Evolutionary conservation across 92 coral and sea anemone genomes (phyloP).

Genomic region (Palythoa caribaeorum): DNA sequence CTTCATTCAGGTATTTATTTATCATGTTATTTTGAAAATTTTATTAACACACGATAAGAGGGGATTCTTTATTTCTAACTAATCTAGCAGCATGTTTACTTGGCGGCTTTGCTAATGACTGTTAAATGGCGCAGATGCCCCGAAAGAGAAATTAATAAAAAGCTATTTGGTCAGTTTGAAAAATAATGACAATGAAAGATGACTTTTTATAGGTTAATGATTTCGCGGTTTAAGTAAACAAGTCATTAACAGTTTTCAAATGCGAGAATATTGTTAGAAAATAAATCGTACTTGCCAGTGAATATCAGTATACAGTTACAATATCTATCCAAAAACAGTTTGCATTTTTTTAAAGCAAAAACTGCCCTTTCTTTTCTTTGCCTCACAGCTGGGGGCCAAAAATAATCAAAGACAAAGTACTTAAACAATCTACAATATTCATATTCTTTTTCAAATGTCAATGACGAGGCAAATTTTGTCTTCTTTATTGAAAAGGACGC

Average conservation of each 20-base stretch:
- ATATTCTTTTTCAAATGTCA: background rate
- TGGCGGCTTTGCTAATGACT: constrained; percentile 39
- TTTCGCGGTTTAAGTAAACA: constrained; percentile 18
- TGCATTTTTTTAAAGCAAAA: background rate
- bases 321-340: background rate
- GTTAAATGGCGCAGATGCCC: constrained; percentile 49
- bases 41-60: constrained; percentile 38
- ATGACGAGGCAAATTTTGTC: background rate
- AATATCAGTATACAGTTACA: background rate
- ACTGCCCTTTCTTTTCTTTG: background rate
- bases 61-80: constrained; percentile 29
- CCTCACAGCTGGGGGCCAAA: background rate
- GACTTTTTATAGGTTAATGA: constrained; percentile 12
- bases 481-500: background rate
- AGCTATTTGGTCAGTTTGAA: constrained; percentile 26
- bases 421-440: background rate
- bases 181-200: constrained; percentile 13
- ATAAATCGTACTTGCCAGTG: background rate
- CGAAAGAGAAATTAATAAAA: constrained; percentile 32
- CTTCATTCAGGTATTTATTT: constrained; percentile 28
- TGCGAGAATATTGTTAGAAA: background rate
- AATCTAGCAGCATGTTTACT: constrained; percentile 32
- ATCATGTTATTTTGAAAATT: constrained; percentile 9
- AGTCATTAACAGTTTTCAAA: constrained; percentile 9
- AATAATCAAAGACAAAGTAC: background rate